Evolutionary conservation across 2,797 vertebrate species (phyloP).

Genomic region (Urocyon cinereoargenteus): DNA sequence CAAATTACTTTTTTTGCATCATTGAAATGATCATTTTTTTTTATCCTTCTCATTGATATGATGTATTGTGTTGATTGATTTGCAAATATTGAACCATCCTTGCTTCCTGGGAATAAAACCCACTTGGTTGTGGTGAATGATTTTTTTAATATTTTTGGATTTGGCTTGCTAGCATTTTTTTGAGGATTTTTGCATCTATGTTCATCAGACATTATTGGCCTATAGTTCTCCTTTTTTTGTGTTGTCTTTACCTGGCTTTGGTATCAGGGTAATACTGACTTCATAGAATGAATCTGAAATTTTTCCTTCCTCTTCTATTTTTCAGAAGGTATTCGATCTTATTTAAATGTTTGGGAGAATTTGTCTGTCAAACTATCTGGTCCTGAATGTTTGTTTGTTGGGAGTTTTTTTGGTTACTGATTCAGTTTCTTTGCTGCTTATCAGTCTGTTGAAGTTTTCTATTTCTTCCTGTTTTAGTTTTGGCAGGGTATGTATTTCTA

Average conservation of each 20-base stretch:
- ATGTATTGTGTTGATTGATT: neutral
- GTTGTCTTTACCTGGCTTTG: no score
- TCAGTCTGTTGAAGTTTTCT: neutral
- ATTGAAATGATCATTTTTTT: neutral
- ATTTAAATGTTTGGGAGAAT: neutral
- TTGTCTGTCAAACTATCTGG: neutral
- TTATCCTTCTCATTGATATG: no score
- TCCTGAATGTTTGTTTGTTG: neutral
- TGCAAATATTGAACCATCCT: neutral
- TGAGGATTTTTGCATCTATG: no score
- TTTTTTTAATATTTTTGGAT: no score
- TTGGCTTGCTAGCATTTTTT: no score
- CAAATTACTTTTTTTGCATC: neutral
- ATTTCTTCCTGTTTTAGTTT: neutral
- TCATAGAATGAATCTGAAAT: neutral
- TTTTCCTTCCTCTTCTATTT: neutral
- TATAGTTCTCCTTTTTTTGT: no score
- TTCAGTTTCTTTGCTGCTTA: neutral
- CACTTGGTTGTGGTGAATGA: neutral
- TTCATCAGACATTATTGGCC: no score
- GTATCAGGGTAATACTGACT: neutral
- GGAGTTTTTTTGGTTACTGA: neutral
- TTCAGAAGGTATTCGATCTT: neutral
- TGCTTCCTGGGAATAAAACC: neutral
- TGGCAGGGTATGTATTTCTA: neutral